phyloP scores from a whole-genome alignment of 1,140 invertebrate species.

The Drosophila novamexicana region DNA sequence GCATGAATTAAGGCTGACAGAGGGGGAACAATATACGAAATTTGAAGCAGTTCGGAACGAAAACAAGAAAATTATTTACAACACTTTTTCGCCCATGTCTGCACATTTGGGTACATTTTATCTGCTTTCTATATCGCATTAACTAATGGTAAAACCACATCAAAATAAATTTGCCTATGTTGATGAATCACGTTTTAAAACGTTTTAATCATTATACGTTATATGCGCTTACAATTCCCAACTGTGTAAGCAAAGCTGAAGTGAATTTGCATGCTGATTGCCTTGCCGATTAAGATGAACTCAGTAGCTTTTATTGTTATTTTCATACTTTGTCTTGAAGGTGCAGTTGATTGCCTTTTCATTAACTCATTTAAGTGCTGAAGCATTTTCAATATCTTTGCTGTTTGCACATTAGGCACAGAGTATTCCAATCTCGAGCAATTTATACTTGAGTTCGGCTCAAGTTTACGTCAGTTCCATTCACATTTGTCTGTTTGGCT shows the following conservation, averaged over 20 bases:
- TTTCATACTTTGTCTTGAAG: background rate
- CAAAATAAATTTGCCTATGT: too few species aligned
- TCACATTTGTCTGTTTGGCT: constrained; percentile 41
- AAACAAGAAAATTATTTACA: too few species aligned
- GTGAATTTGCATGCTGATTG: background rate
- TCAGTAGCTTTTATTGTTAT: background rate
- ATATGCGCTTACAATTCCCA: background rate
- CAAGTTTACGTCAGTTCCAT: constrained; percentile 22
- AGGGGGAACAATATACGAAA: too few species aligned
- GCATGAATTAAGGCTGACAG: too few species aligned
- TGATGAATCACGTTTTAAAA: too few species aligned
- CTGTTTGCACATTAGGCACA: background rate
- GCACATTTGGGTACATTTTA: too few species aligned
- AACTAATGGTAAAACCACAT: too few species aligned
- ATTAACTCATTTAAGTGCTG: constrained; percentile 6
- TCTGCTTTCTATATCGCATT: too few species aligned
- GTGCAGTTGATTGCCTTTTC: constrained; percentile 4
- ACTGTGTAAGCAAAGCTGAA: background rate
- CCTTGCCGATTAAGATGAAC: background rate
- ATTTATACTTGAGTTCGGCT: constrained; percentile 24
- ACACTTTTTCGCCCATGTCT: too few species aligned
- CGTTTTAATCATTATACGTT: too few species aligned
- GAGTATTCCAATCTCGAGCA: constrained; percentile 12
- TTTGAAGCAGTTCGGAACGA: too few species aligned
- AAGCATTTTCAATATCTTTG: constrained; percentile 10